Evolutionary conservation across 2,797 vertebrate genomes (phyloP).

Genomic region (Acanthopagrus latus): DNA sequence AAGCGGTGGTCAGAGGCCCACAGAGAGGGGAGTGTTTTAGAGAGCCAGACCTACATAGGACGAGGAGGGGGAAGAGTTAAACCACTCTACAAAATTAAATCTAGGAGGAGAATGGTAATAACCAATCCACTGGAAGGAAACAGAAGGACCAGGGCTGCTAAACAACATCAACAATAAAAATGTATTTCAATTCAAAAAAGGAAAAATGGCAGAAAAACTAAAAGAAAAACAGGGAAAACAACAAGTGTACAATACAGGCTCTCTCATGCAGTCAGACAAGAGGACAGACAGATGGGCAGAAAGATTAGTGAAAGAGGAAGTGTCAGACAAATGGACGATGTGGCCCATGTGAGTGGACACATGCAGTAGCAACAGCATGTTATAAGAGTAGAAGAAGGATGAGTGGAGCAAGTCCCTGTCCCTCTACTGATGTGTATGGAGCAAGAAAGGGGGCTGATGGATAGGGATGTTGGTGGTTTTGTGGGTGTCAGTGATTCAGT

Average conservation of each 20-base stretch:
- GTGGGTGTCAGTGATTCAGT: slow-evolving; percentile 4
- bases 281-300: slow-evolving; percentile 40
- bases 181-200: slow-evolving; percentile 37
- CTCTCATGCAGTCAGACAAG: slow-evolving; percentile 57
- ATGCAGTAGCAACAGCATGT: slow-evolving; percentile 64
- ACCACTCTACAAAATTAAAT: slow-evolving; percentile 56
- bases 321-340: slow-evolving; percentile 24
- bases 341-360: slow-evolving; percentile 44
- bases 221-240: slow-evolving; percentile 32
- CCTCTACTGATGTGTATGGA: slow-evolving; percentile 18
- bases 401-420: slow-evolving; percentile 31
- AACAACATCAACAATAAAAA: slow-evolving; percentile 63
- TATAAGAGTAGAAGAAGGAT: slow-evolving; percentile 17
- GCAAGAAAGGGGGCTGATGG: slow-evolving; percentile 48
- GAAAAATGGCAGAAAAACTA: slow-evolving; percentile 21
- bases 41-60: slow-evolving; percentile 63
- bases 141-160: slow-evolving; percentile 49
- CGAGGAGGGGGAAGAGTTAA: slow-evolving; percentile 36
- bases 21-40: slow-evolving; percentile 55
- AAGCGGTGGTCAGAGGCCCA: slow-evolving; percentile 53
- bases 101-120: slow-evolving; percentile 54
- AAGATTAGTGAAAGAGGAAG: slow-evolving; percentile 48
- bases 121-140: slow-evolving; percentile 62
- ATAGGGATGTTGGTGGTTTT: slow-evolving; percentile 56
- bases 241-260: slow-evolving; percentile 55